Conservation (phyloP, 2,888 invertebrate genomes). For the Aproaerema taeniolella region DNA sequence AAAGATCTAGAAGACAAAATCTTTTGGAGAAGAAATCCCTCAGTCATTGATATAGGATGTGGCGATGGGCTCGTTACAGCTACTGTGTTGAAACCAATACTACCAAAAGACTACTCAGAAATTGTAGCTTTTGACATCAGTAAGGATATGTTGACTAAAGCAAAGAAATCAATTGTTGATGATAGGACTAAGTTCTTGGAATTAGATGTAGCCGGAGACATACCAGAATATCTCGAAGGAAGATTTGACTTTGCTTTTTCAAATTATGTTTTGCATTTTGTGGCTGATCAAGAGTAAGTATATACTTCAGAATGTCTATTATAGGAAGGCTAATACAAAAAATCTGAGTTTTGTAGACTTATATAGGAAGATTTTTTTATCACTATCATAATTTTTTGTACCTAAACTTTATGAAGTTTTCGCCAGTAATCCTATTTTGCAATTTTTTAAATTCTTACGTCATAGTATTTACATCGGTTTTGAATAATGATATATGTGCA, state of each 20-base stretch:
- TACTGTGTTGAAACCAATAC: background rate
- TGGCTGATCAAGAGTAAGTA: background rate
- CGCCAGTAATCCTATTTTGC: too few species aligned
- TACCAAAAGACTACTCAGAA: background rate
- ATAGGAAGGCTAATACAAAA: too few species aligned
- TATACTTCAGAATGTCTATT: too few species aligned
- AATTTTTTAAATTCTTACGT: too few species aligned
- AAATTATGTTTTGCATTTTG: background rate
- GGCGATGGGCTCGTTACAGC: background rate
- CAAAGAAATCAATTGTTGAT: background rate
- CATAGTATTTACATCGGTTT: too few species aligned
- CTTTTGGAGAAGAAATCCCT: background rate
- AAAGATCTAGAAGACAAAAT: background rate
- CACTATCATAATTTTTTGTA: too few species aligned
- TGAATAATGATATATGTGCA: too few species aligned
- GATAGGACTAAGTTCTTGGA: background rate
- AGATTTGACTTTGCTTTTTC: background rate
- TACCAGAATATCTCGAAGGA: background rate
- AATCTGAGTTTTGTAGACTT: too few species aligned
- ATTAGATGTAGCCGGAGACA: background rate
- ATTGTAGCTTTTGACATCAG: background rate
- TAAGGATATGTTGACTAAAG: background rate
- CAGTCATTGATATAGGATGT: background rate
- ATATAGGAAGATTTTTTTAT: too few species aligned
- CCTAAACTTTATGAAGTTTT: too few species aligned